phyloP scores from a whole-genome alignment of 1,140 invertebrate species.

The Leguminivora glycinivorella region DNA sequence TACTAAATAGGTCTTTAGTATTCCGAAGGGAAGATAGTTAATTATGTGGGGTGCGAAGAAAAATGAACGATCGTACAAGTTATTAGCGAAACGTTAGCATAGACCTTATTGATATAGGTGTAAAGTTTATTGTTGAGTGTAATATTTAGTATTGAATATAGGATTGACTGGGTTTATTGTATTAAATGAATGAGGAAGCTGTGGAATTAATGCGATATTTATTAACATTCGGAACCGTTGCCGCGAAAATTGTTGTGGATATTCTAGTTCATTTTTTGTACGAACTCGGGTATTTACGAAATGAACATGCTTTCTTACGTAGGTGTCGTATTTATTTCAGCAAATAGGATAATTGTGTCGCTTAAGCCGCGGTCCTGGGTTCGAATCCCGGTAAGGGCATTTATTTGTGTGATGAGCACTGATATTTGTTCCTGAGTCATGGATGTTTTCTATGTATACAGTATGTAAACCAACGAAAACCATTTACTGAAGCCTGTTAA shows the following conservation, averaged over 20 bases:
- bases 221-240: constrained; percentile 13
- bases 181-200: constrained; percentile 51
- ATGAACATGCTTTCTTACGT: no score
- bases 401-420: no score
- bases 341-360: no score
- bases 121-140: constrained; percentile 45
- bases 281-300: no score
- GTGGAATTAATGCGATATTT: constrained; percentile 55
- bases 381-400: no score
- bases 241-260: background rate
- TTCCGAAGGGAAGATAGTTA: constrained; percentile 73
- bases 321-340: no score
- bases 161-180: constrained; percentile 51
- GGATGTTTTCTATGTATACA: no score
- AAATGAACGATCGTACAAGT: constrained; percentile 53
- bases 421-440: no score
- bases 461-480: no score
- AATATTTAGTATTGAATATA: constrained; percentile 34
- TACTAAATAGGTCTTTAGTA: constrained; percentile 77
- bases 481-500: no score
- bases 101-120: constrained; percentile 33
- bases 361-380: no score
- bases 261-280: no score
- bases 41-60: constrained; percentile 70
- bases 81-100: constrained; percentile 29